These are phyloP conservation scores for Oreotrochilus melanogaster DNA, from an alignment of 2,113 vertebrate genomes.

Conservation along the genomic window DNA sequence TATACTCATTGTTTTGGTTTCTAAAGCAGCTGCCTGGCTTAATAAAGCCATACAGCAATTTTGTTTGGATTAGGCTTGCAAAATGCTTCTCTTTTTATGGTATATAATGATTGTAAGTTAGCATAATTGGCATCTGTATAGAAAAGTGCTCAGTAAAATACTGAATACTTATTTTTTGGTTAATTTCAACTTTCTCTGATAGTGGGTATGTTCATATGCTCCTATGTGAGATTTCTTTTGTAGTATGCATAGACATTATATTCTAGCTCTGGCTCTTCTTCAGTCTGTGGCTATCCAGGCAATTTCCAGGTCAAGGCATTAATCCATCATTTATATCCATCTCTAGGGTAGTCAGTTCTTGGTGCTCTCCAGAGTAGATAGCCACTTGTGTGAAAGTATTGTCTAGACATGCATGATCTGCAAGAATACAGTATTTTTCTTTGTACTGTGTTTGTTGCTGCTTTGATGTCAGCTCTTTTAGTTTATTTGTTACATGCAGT, in stretches of 20 bases:
- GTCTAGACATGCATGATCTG: not conserved
- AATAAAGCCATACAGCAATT: not conserved
- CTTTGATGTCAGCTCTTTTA: not conserved
- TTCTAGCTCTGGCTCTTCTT: not conserved
- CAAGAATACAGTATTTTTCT: not conserved
- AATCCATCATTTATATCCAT: rapidly evolving
- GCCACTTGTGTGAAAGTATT: not conserved
- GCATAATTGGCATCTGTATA: not conserved
- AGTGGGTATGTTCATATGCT: not conserved
- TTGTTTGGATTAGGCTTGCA: not conserved
- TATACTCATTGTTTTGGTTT: not conserved
- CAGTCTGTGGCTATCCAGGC: not conserved
- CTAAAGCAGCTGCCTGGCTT: not conserved
- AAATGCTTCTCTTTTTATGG: not conserved
- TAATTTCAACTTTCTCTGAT: not conserved
- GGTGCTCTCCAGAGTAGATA: not conserved
- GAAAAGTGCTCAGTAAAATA: not conserved
- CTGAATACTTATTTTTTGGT: not conserved
- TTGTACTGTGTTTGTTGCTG: not conserved
- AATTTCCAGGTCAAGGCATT: not conserved
- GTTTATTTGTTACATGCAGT: not conserved
- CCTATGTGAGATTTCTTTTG: not conserved
- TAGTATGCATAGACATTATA: not conserved
- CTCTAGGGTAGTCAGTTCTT: not conserved
- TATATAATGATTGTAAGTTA: not conserved